These are phyloP conservation scores for Tachina fera DNA, from an alignment of 2,888 invertebrate genomes.

Conservation along the genomic window DNA sequence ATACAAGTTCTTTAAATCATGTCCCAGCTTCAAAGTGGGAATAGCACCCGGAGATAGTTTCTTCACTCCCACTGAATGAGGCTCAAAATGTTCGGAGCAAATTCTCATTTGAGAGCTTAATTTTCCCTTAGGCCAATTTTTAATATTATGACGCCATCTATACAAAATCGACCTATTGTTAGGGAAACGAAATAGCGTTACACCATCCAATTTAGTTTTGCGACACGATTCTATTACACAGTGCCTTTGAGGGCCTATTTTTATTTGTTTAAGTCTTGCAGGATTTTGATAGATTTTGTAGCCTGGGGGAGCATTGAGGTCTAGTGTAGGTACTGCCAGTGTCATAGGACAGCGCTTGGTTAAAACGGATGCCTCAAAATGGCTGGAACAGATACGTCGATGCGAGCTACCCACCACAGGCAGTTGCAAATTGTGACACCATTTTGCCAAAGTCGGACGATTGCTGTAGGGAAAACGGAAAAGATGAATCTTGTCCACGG, in stretches of 20 bases:
- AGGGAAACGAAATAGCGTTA: conserved; percentile 78
- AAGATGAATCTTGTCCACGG: conserved; percentile 77
- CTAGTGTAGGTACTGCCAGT: conserved; percentile 78
- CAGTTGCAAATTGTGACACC: conserved; percentile 79
- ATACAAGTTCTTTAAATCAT: conserved; percentile 76
- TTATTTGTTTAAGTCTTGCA: conserved; percentile 77
- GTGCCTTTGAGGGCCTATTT: conserved; percentile 76
- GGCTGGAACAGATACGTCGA: conserved; percentile 77
- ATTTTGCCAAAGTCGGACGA: conserved; percentile 78
- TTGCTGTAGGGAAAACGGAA: conserved; percentile 79
- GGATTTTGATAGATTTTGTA: conserved; percentile 80
- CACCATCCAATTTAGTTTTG: conserved; percentile 77
- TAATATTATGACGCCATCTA: conserved; percentile 79
- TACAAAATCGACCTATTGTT: conserved; percentile 76
- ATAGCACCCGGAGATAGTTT: conserved; percentile 79
- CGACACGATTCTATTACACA: conserved; percentile 78
- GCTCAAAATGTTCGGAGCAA: conserved; percentile 78
- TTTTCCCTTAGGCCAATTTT: conserved; percentile 75
- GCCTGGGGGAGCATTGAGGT: conserved; percentile 77
- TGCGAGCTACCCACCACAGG: conserved; percentile 78
- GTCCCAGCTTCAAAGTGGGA: conserved; percentile 78
- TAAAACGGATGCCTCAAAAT: conserved; percentile 79
- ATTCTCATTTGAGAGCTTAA: conserved; percentile 76
- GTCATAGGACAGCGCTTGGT: conserved; percentile 80
- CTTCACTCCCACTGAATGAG: conserved; percentile 79